Evolutionary conservation across 2,797 vertebrate genomes (phyloP).

Genomic region (Eptatretus atami): DNA sequence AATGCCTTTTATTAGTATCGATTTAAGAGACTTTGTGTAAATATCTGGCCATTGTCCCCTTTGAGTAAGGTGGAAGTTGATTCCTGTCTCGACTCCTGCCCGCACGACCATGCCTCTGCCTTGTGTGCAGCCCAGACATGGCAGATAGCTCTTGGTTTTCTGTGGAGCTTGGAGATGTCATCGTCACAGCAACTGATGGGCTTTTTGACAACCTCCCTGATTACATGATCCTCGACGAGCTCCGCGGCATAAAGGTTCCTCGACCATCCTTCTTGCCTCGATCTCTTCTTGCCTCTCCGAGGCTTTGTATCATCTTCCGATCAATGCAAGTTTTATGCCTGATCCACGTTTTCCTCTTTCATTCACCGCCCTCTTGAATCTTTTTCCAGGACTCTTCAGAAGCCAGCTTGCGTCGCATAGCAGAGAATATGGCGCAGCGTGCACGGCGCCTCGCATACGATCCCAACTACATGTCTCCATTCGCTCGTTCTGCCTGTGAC

Average conservation of each 20-base stretch:
- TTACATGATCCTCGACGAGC: slow-evolving; percentile 89
- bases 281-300: not conserved
- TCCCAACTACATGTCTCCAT: slow-evolving; percentile 96
- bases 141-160: slow-evolving; percentile 82
- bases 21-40: no score
- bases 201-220: slow-evolving; percentile 99
- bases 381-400: slow-evolving; percentile 48
- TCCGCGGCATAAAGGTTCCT: slow-evolving; percentile 67
- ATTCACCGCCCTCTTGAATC: not conserved
- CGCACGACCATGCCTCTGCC: no score
- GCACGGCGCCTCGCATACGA: slow-evolving; percentile 89
- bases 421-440: slow-evolving; percentile 75
- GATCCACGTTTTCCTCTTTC: not conserved
- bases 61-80: no score
- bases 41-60: no score
- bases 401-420: slow-evolving; percentile 79
- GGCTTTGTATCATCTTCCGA: not conserved
- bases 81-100: no score
- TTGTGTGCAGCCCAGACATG: slow-evolving; percentile 38
- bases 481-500: slow-evolving; percentile 90
- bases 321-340: not conserved
- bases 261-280: not conserved
- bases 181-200: slow-evolving; percentile 75
- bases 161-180: slow-evolving; percentile 87
- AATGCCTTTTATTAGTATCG: no score